Percentiles rank a stretch among this genome's conserved stretches.
Conservation (phyloP, 2,797 vertebrate genomes). For the Pachyuromys duprasi region DNA sequence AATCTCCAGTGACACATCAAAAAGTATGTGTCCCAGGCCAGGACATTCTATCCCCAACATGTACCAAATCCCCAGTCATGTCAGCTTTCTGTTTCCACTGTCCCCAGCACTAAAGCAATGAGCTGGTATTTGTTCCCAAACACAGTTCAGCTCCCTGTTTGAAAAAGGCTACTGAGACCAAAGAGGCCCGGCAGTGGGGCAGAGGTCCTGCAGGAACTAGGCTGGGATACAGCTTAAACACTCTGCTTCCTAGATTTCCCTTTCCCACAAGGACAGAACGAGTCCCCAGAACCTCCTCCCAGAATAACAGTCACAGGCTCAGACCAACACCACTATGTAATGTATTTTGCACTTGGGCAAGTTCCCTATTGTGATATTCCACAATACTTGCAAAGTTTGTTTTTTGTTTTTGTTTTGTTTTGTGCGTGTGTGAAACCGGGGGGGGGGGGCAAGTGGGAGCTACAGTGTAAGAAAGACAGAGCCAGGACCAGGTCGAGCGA, state of each 20-base stretch:
- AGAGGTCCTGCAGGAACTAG: too few species aligned
- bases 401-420: too few species aligned
- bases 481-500: too few species aligned
- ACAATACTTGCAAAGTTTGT: too few species aligned
- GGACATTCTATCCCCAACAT: not conserved
- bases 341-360: not conserved
- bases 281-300: too few species aligned
- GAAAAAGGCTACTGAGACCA: not conserved
- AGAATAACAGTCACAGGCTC: accelerated
- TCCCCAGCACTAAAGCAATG: not conserved
- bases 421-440: too few species aligned
- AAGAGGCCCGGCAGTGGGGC: accelerated
- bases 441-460: too few species aligned
- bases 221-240: not conserved
- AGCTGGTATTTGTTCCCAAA: constrained; percentile 32
- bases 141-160: not conserved
- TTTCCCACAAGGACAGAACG: too few species aligned
- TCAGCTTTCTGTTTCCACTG: constrained; percentile 56
- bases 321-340: not conserved
- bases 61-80: constrained; percentile 1
- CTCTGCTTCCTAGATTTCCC: not conserved
- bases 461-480: too few species aligned
- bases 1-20: constrained; percentile 59
- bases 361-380: too few species aligned
- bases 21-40: constrained; percentile 18